Base-by-base conservation (phyloP, 2,797 vertebrate species). In the Crossoptilon crossoptilon region DNA sequence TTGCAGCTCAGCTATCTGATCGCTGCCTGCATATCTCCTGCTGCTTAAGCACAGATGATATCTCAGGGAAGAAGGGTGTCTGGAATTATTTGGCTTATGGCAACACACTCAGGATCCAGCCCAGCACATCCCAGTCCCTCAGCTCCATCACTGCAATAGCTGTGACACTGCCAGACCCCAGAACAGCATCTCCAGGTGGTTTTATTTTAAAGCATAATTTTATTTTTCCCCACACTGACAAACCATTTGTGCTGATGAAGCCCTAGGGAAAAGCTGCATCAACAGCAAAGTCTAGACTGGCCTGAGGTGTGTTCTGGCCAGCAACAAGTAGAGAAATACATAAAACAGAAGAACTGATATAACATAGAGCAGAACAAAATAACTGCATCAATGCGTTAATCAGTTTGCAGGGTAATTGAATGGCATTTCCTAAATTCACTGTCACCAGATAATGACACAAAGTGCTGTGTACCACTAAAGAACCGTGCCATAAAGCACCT, bases 21-120 rank as follows among this genome's bases (percentile, higher is more conserved):
- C 87, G 95, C 93, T 90, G 93, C 80, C 90, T 76, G 91, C 92
- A n/a, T 84, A 91, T 88, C 88, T 76, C 83, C 90, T 70, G 83
- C 63, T 76, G 43, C 83, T 92, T 90, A 84, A 84, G 91, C 80
- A 79, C 0, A 91, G 93, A 92, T 90, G 87, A 44, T 95, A 90
- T 92, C 85, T 64, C 64, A 55, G 80, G 80, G 83, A 77, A 86
- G 26, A 77, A 86, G 31, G 58, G 44, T 82, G 83, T 87, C 94
- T 93, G 93, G 85, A 87, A 88, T 92, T 55, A 94, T 84, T 63
- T 68, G 70, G 3, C 56, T 53, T 29, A 29, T 43, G 70, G 71
- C 51, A 46, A 17, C 73, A 67, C 3, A 9, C 84, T 92, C 77
- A 91, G 83, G 64, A 92, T 84, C 35, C 11, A 9, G 49, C 62